Evolutionary conservation across 2,888 invertebrate genomes (phyloP).

Genomic region (Ceramica pisi): DNA sequence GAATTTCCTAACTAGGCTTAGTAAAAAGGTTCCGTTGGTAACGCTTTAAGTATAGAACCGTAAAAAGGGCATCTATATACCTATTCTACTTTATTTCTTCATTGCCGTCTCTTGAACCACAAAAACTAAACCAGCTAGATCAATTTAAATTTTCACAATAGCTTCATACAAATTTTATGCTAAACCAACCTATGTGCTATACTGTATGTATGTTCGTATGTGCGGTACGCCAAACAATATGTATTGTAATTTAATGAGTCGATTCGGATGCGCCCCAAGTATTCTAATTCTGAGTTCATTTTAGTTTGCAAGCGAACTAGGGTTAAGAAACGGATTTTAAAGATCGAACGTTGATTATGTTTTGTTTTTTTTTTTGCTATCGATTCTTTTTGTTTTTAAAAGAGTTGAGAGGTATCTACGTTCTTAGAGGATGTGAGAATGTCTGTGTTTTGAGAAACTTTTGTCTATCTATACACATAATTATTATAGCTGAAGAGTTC

Average conservation of each 20-base stretch:
- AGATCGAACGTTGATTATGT: conserved; percentile 44
- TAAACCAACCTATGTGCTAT: conserved; percentile 47
- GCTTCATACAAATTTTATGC: conserved; percentile 55
- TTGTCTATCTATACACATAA: too few relatives aligned
- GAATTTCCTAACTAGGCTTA: too few relatives aligned
- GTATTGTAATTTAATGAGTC: conserved; percentile 69
- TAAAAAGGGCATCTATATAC: too few relatives aligned
- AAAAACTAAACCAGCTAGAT: conserved; percentile 11
- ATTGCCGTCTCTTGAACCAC: background rate
- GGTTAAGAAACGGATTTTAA: conserved; percentile 46
- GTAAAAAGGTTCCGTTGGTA: too few relatives aligned
- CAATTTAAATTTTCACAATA: conserved; percentile 30
- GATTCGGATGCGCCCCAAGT: conserved; percentile 71
- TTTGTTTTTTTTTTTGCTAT: conserved; percentile 25
- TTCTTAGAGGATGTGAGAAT: background rate
- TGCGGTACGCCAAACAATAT: conserved; percentile 56
- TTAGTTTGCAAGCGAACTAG: conserved; percentile 40
- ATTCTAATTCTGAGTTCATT: conserved; percentile 64
- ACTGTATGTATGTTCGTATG: conserved; percentile 28
- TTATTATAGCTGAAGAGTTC: too few relatives aligned
- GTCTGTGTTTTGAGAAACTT: too few relatives aligned
- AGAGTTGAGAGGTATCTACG: background rate
- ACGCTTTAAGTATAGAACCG: too few relatives aligned
- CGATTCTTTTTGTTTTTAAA: background rate
- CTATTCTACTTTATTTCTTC: background rate